Conservation (phyloP, 2,113 vertebrate species). For the Oreochromis tanganicae region DNA sequence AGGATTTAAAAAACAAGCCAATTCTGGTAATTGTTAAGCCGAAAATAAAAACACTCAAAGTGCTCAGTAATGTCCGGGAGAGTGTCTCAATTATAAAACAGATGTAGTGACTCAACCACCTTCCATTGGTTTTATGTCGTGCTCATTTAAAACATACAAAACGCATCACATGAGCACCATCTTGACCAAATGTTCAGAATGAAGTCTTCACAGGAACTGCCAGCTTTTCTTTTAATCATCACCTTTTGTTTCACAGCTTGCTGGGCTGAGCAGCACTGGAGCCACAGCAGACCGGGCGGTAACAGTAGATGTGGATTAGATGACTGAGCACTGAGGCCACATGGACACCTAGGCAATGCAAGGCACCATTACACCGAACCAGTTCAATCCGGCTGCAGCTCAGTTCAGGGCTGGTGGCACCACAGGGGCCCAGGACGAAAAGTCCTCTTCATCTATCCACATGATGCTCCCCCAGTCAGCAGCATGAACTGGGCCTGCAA, state of each 20-base stretch:
- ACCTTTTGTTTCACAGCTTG: neutral
- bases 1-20: neutral
- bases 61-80: neutral
- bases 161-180: neutral
- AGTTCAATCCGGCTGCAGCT: slow-evolving; percentile 41
- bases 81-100: neutral
- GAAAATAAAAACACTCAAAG: neutral
- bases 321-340: slow-evolving; percentile 36
- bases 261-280: neutral
- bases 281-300: neutral
- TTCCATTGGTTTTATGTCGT: neutral
- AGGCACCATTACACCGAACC: slow-evolving; percentile 50
- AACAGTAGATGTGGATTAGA: slow-evolving; percentile 44
- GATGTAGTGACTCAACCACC: neutral
- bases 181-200: neutral
- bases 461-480: slow-evolving; percentile 1
- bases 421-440: neutral
- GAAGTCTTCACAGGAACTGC: neutral
- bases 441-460: neutral
- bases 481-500: neutral
- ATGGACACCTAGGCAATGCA: slow-evolving; percentile 1
- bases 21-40: neutral
- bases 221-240: neutral
- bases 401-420: slow-evolving; percentile 5
- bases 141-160: neutral